These are phyloP conservation scores for Falco rusticolus DNA, from an alignment of 2,797 vertebrate species.

Conservation along the genomic window DNA sequence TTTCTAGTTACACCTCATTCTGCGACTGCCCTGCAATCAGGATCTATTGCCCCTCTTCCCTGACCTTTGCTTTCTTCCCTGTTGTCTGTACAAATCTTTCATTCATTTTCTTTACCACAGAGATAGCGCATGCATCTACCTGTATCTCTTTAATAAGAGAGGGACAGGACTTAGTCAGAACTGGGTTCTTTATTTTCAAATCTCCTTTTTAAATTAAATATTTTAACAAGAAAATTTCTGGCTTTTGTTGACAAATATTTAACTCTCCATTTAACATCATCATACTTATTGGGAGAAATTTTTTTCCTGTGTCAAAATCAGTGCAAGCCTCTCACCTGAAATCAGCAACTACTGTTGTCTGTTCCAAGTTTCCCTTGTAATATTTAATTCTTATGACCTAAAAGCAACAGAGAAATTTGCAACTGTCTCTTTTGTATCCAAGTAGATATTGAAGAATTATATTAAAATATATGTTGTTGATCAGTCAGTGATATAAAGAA, in stretches of 20 bases:
- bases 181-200: neutral
- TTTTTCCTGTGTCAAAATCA: neutral
- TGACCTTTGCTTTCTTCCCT: neutral
- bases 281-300: neutral
- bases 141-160: neutral
- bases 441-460: neutral
- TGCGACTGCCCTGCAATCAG: neutral
- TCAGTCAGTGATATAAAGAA: neutral
- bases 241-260: neutral
- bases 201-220: neutral
- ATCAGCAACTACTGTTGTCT: neutral
- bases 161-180: neutral
- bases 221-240: neutral
- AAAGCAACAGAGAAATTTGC: constrained; percentile 11
- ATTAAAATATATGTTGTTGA: neutral
- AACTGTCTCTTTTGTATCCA: neutral
- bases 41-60: neutral
- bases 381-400: constrained; percentile 9
- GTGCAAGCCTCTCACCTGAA: neutral
- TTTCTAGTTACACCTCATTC: neutral
- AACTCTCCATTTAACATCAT: neutral
- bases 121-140: neutral
- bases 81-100: neutral
- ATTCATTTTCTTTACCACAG: neutral
- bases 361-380: neutral